Evolutionary conservation across 2,888 invertebrate genomes (phyloP).

Genomic region (Xanthia togata): DNA sequence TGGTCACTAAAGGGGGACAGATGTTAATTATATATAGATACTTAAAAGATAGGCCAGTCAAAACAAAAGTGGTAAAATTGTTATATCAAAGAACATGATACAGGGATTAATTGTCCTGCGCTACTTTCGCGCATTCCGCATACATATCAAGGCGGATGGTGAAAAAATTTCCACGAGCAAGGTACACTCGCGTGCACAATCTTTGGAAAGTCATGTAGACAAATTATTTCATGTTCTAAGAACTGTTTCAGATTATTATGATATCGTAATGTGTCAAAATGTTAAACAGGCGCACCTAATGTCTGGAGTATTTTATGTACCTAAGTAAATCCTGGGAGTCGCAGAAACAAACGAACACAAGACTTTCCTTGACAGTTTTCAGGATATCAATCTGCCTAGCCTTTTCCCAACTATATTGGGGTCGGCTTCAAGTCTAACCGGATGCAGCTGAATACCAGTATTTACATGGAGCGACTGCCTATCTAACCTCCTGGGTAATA

Average conservation of each 20-base stretch:
- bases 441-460: no score
- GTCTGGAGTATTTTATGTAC: background rate
- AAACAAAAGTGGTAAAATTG: constrained; percentile 33
- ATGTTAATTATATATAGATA: background rate
- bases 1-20: background rate
- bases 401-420: no score
- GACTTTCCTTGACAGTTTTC: background rate
- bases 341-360: no score
- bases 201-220: background rate
- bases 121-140: constrained; percentile 77
- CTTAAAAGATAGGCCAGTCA: background rate
- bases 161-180: constrained; percentile 73
- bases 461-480: no score
- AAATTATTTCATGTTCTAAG: background rate
- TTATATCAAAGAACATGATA: constrained; percentile 61
- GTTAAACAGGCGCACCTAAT: background rate
- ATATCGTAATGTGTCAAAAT: background rate
- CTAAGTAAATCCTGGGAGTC: background rate
- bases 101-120: constrained; percentile 75
- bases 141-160: constrained; percentile 75
- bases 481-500: no score
- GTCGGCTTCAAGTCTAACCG: no score
- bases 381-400: no score
- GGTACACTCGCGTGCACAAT: constrained; percentile 63
- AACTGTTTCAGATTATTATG: no score